phyloP scores from a whole-genome alignment of 1,140 invertebrate genomes.

The Spodoptera frugiperda region DNA sequence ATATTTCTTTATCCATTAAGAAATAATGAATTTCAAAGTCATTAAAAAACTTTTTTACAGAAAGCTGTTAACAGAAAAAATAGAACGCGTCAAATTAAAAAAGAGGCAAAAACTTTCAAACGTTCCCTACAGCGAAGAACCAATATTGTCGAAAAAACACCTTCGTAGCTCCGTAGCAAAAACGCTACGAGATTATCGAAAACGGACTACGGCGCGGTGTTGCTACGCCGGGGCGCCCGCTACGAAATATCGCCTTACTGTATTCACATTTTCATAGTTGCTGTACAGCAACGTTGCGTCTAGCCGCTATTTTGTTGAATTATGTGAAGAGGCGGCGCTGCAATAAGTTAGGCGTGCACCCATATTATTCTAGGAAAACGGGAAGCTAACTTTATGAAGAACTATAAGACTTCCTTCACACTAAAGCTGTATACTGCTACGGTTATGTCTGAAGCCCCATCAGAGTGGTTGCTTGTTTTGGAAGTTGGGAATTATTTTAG shows the following conservation, averaged over 20 bases:
- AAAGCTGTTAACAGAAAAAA: no score
- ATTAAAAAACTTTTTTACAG: no score
- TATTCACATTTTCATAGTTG: slow-evolving; percentile 25
- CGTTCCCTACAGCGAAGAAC: no score
- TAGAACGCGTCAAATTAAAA: no score
- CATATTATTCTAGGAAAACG: slow-evolving; percentile 8
- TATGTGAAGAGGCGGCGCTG: slow-evolving; percentile 4
- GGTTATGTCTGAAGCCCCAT: no score
- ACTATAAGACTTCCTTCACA: no score
- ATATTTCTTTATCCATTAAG: no score
- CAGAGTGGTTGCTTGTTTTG: no score
- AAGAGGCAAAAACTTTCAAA: no score
- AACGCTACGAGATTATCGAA: slow-evolving; percentile 1
- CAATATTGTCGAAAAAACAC: neutral
- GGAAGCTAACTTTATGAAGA: neutral
- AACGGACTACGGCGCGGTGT: neutral
- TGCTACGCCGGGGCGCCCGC: neutral
- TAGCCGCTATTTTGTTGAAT: slow-evolving; percentile 21
- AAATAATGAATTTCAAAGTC: no score
- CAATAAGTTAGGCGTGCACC: neutral
- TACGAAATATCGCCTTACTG: neutral
- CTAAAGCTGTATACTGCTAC: no score
- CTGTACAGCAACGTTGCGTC: neutral
- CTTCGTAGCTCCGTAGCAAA: neutral
- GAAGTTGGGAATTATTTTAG: no score